A percentile compares a stretch with the other conserved stretches of the same genome.
Evolutionary conservation across 2,113 vertebrate species (phyloP).

Genomic region (human (Homo sapiens)): DNA sequence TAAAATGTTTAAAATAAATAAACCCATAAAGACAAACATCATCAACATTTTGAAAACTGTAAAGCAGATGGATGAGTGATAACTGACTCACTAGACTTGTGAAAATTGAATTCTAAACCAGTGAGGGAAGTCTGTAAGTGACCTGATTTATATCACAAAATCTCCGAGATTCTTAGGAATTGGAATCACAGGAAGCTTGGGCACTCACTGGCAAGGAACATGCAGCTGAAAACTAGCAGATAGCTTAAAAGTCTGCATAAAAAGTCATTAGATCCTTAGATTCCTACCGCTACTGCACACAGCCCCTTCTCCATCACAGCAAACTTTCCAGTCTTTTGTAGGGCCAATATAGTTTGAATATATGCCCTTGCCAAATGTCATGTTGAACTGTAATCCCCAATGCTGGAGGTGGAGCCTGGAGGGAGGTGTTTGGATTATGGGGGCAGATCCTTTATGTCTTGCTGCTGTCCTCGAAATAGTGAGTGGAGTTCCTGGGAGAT

Average conservation of each 20-base stretch:
- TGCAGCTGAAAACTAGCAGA: not conserved
- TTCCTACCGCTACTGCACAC: not conserved
- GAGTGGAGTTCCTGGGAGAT: too few relatives aligned
- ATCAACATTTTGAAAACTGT: not conserved
- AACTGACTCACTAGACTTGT: not conserved
- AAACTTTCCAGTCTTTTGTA: too few relatives aligned
- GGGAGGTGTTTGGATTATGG: too few relatives aligned
- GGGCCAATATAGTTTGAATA: too few relatives aligned
- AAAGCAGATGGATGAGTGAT: not conserved
- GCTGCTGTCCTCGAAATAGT: too few relatives aligned
- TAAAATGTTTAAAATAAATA: slow-evolving; percentile 21
- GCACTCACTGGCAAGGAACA: not conserved
- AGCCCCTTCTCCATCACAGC: not conserved
- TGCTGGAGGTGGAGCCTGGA: too few relatives aligned
- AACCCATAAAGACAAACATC: not conserved
- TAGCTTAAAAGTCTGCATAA: not conserved
- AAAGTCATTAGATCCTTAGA: not conserved
- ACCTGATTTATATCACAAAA: not conserved
- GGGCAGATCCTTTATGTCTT: too few relatives aligned
- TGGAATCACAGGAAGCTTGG: not conserved
- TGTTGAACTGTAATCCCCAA: too few relatives aligned
- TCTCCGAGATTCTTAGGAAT: not conserved
- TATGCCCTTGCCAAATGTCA: too few relatives aligned
- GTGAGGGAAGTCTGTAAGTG: not conserved
- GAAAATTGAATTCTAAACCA: not conserved